phyloP scores from a whole-genome alignment of 2,888 invertebrate species.

The Drosophila tanythrix region DNA sequence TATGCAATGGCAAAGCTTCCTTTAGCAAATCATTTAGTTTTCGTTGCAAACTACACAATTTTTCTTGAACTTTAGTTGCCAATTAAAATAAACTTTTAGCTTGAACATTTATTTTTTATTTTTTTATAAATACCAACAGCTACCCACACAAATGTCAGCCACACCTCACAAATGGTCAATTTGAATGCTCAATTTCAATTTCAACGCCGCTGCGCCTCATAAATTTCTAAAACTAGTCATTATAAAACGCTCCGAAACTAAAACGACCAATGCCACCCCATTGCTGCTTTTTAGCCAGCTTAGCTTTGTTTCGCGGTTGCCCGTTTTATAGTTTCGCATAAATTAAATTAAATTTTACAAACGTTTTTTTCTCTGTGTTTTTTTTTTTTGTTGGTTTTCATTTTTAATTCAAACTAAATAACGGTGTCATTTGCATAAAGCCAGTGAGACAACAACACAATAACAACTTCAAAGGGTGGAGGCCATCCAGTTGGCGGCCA shows the following conservation, averaged over 20 bases:
- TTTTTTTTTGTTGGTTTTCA: conserved; percentile 26
- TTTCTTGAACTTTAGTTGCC: conserved; percentile 5
- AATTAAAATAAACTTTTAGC: conserved; percentile 14
- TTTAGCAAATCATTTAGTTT: not conserved
- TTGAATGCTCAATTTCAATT: conserved; percentile 70
- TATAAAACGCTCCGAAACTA: conserved; percentile 60
- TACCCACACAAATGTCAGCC: conserved; percentile 28
- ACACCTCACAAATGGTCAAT: conserved; percentile 55
- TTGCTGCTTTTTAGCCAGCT: conserved; percentile 9
- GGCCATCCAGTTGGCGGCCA: conserved; percentile 4
- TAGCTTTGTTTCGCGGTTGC: conserved; percentile 46
- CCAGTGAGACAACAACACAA: conserved; percentile 40
- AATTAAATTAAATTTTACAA: conserved; percentile 62
- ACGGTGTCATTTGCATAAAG: conserved; percentile 64
- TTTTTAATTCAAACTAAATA: conserved; percentile 61
- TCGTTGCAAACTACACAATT: conserved; percentile 4
- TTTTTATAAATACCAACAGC: not conserved
- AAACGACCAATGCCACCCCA: conserved; percentile 28
- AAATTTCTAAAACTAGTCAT: conserved; percentile 70
- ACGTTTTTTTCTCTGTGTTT: conserved; percentile 7
- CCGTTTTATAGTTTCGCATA: conserved; percentile 68
- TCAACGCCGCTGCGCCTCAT: conserved; percentile 67
- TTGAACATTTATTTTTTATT: conserved; percentile 27
- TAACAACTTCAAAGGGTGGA: conserved; percentile 5
- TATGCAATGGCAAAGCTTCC: not conserved